Evolutionary conservation across 2,888 invertebrate genomes (phyloP), one percentile per base, ranked within the genome.

Genomic region (Heliconius erato): DNA sequence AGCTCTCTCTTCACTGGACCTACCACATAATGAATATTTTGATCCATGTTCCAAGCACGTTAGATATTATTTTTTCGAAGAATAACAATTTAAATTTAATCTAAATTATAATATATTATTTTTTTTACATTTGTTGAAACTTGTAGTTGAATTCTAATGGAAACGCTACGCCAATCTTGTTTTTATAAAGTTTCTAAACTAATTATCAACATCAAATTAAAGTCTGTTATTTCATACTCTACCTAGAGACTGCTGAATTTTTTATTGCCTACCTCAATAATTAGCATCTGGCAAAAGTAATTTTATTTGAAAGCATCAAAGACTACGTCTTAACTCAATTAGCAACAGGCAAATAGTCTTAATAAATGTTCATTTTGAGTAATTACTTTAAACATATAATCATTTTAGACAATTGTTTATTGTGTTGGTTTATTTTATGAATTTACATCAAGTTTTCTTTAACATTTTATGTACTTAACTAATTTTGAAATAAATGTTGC

Each of bases 1-100:
- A 11, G 94, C 94, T n/a, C 89, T 96, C 0, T 94, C 95, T 2
- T 94, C 96, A 0, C 88, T 96, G 65, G 95, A 95, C 85, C 87
- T 96, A 49, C 96, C 96, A 0, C 93, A 94, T 81, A 93, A 94
- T 80, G 96, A 96, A 83, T 96, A 94, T 87, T 96, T 96, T 83
- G 95, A 96, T 82, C 90, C 94, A 1, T 84, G 91, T 32, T 88
- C 90, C 2, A 94, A 91, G 87, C 94, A 92, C 72, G 95, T 96
- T 23, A 89, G 95, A 78, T 96, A 96, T 86, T 95, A 90, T 85
- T 95, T 92, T 88, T 95, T 94, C 85, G 95, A 95, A 86, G 93
- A 95, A 81, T 95, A 76, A n/a, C 32, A 9, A 32, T 59, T 74
- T 23, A 54, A 44, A 23, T n/a, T 3, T 7, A 6, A 40, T 12